phyloP scores from a whole-genome alignment of 2,888 invertebrate genomes.

The Spicauda simplicius region DNA sequence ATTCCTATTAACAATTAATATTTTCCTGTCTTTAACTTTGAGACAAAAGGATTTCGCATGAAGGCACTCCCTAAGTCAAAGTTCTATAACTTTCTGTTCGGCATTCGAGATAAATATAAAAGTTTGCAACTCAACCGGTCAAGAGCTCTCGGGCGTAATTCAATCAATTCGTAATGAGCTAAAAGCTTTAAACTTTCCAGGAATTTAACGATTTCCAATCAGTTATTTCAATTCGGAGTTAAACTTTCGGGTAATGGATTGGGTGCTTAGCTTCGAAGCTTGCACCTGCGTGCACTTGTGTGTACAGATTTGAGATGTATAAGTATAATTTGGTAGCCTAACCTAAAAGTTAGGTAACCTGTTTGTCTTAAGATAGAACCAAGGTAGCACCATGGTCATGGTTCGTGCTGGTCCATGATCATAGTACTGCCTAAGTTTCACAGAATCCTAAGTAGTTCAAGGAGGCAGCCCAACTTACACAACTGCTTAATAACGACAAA shows the following conservation, averaged over 20 bases:
- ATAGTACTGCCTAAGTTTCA: too few relatives aligned
- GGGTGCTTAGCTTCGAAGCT: too few relatives aligned
- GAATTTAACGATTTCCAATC: background rate
- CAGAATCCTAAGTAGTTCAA: too few relatives aligned
- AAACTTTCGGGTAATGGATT: background rate
- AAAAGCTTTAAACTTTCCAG: background rate
- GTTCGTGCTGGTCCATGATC: too few relatives aligned
- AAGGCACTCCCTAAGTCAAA: conserved; percentile 5
- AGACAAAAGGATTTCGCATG: conserved; percentile 15
- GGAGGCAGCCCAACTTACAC: too few relatives aligned
- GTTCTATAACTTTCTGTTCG: conserved; percentile 2
- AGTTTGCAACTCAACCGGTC: conserved; percentile 2
- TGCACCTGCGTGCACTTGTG: too few relatives aligned
- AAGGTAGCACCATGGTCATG: too few relatives aligned
- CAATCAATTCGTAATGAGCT: conserved; percentile 11
- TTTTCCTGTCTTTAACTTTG: background rate
- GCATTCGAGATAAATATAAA: conserved; percentile 11
- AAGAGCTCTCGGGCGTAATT: conserved; percentile 5
- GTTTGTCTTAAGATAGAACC: too few relatives aligned
- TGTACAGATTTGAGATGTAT: background rate
- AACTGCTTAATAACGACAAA: too few relatives aligned
- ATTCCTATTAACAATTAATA: background rate
- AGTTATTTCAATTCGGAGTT: background rate
- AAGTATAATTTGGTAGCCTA: too few relatives aligned
- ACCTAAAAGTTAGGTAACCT: too few relatives aligned